A percentile compares a stretch with the other conserved stretches of the same genome.
These are phyloP conservation scores for Beroe ovata DNA, from an alignment of 37 sponge, comb jelly and placozoan species.

Conservation along the genomic window DNA sequence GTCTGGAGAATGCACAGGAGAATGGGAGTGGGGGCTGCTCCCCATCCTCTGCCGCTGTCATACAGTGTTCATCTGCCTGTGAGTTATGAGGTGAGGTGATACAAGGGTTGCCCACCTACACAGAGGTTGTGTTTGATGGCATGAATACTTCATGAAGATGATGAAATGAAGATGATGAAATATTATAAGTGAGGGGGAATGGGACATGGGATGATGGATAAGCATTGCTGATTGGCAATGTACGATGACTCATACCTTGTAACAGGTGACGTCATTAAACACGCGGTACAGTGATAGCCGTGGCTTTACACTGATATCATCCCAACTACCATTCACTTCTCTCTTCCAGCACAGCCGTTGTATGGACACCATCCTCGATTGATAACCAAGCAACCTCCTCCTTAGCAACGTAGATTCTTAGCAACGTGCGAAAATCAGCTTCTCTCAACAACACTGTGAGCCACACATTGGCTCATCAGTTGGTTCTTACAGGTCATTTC, in stretches of 20 bases:
- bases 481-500: too few species aligned
- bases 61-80: slow-evolving; percentile 37
- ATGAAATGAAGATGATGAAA: too few species aligned
- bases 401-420: not conserved
- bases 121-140: too few species aligned
- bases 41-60: slow-evolving; percentile 38
- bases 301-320: not conserved
- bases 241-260: too few species aligned
- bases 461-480: too few species aligned
- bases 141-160: too few species aligned
- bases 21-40: slow-evolving; percentile 36
- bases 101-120: too few species aligned
- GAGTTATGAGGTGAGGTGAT: too few species aligned
- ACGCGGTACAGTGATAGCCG: not conserved
- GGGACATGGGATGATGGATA: too few species aligned
- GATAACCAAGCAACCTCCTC: not conserved
- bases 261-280: slow-evolving; percentile 30
- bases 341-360: not conserved
- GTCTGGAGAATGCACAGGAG: slow-evolving; percentile 36
- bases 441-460: not conserved
- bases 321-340: not conserved
- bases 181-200: too few species aligned
- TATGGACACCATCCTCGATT: not conserved
- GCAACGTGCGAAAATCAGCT: not conserved
- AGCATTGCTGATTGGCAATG: too few species aligned